phyloP scores from a whole-genome alignment of 2,888 invertebrate species.

The Trimorus sp. region DNA sequence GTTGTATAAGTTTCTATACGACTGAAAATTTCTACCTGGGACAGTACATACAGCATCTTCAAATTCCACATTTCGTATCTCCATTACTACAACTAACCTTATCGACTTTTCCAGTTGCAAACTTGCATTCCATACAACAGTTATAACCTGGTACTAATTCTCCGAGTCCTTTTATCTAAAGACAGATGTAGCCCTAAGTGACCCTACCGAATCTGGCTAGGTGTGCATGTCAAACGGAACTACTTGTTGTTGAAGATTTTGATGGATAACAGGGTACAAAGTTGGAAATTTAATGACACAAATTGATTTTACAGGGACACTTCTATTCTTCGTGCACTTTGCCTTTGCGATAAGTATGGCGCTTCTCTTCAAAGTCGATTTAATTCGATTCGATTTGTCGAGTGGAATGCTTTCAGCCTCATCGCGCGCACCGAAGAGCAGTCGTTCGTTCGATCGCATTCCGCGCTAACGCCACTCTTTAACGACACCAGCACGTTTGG shows the following conservation, averaged over 20 bases:
- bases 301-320: conserved; percentile 39
- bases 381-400: conserved; percentile 62
- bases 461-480: conserved; percentile 52
- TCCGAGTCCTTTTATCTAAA: too few relatives aligned
- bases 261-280: conserved; percentile 35
- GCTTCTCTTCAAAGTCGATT: conserved; percentile 56
- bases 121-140: too few relatives aligned
- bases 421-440: conserved; percentile 55
- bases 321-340: conserved; percentile 58
- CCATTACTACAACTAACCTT: too few relatives aligned
- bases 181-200: too few relatives aligned
- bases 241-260: conserved; percentile 43
- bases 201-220: background rate
- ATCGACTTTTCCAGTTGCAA: too few relatives aligned
- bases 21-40: too few relatives aligned
- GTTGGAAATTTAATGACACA: conserved; percentile 47
- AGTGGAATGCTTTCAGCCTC: conserved; percentile 59
- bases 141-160: too few relatives aligned
- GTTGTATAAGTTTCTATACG: too few relatives aligned
- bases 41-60: too few relatives aligned
- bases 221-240: conserved; percentile 24
- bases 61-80: too few relatives aligned
- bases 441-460: conserved; percentile 55
- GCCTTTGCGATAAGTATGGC: conserved; percentile 46
- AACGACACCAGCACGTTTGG: conserved; percentile 57